Evolutionary conservation across 2,113 vertebrate species (phyloP).

Genomic region (Lonchura striata): DNA sequence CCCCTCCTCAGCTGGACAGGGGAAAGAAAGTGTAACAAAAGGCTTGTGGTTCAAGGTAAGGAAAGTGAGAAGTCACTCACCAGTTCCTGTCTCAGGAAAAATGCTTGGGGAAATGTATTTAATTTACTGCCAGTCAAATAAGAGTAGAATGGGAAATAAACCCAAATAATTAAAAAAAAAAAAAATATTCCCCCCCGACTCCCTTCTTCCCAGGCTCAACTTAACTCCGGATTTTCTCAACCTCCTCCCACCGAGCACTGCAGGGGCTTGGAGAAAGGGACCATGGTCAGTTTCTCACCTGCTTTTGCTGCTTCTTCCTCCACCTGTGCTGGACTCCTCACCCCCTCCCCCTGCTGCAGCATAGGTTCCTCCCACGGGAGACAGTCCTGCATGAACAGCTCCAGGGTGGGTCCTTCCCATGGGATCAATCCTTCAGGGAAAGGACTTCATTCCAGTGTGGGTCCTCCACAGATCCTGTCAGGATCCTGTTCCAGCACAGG

Average conservation of each 20-base stretch:
- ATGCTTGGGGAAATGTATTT: not conserved
- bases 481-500: fast-evolving
- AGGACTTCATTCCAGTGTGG: too few species aligned
- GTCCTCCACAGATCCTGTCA: not conserved
- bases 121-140: not conserved
- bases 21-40: not conserved
- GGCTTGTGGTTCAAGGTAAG: fast-evolving
- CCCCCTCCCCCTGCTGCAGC: fast-evolving
- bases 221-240: not conserved
- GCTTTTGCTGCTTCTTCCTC: not conserved
- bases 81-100: not conserved
- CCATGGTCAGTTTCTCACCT: too few species aligned
- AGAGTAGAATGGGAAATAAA: not conserved
- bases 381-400: not conserved
- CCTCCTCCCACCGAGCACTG: fast-evolving
- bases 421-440: too few species aligned
- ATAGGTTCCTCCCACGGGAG: not conserved
- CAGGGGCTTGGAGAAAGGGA: fast-evolving
- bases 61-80: not conserved
- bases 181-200: fast-evolving
- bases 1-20: not conserved
- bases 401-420: fast-evolving
- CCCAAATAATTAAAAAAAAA: not conserved
- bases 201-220: not conserved
- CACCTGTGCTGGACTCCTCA: too few species aligned